Base-by-base conservation (phyloP, 2,113 vertebrate species). In the Ictalurus furcatus region DNA sequence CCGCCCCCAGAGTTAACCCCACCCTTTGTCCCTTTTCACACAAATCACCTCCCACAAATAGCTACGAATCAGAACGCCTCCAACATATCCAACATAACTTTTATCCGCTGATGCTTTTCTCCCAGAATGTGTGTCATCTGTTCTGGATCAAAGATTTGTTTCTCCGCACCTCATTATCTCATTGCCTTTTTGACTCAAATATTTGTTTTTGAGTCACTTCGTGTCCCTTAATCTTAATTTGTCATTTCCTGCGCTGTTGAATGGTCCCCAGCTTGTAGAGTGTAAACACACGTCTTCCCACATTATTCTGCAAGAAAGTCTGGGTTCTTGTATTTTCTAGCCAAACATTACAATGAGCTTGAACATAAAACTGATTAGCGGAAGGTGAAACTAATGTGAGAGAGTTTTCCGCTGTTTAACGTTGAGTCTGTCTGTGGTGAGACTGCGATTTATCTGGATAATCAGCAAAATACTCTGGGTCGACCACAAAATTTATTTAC, bases 271-370 rank as follows among this genome's bases (percentile, higher is more conserved):
- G 88, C 90, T 85, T 59, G 85, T 85, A 87, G 90, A 82, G 79
- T 90, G 44, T 89, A 92, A 92, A 92, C 91, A 90, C 37, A 85
- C 85, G 85, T 92, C 92, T 85, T 81, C 80, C 78, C 69, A 88
- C 81, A 92, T 92, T 87, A 90, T 65, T 69, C 52, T 65, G 83
- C 58, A 69, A 79, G 78, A 87, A 71, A 63, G 88, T 88, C 79
- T 30, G 56, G 23, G 37, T 16, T 69, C 65, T 44, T 16, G 23
- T 37, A 23, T 79, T 88, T 81, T 52, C 40, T 34, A 85, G 44
- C 37, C 83, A 84, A 85, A 87, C 82, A 44, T 78, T 73, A 40
- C 40, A 85, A 85, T 37, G 40, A 61, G 59, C 76, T 30, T 65
- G 17, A 88, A 88, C 65, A 88, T 56, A 84, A 89, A 87, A 85